A percentile compares a stretch with the other conserved stretches of the same genome.
These are phyloP conservation scores for Platanista minor DNA, from an alignment of 2,113 vertebrate genomes.

Conservation along the genomic window DNA sequence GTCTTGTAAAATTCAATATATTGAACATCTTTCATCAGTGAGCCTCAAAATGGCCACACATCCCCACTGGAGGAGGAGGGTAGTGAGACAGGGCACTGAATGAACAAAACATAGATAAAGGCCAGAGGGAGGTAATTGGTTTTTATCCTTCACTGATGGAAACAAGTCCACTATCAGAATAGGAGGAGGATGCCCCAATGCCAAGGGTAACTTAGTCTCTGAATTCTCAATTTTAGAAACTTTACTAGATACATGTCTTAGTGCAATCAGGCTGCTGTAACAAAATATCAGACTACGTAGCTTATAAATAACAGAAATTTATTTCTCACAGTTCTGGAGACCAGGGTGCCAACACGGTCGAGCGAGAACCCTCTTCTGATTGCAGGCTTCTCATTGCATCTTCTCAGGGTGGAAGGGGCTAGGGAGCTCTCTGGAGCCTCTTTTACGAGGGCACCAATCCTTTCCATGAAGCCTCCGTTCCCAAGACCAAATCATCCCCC, in stretches of 20 bases:
- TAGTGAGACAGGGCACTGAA: neutral
- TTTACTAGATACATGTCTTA: neutral
- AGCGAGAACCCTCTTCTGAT: neutral
- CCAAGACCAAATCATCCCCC: neutral
- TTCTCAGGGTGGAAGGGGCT: rapidly evolving
- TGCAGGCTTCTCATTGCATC: neutral
- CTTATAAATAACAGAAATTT: neutral
- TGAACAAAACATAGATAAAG: neutral
- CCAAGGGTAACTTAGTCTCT: neutral
- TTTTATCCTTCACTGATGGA: neutral
- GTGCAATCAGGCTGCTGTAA: neutral
- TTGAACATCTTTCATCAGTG: neutral
- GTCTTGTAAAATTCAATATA: neutral
- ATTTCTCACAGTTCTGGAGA: neutral
- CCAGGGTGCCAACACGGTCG: neutral
- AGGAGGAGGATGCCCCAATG: neutral
- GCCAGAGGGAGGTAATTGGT: neutral
- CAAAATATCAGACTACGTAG: neutral
- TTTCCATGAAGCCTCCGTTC: no score
- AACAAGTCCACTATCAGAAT: neutral
- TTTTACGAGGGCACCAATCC: neutral
- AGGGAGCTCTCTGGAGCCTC: neutral
- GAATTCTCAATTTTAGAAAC: neutral
- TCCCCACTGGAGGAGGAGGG: neutral
- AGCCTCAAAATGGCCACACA: neutral